Evolutionary conservation across 1,140 invertebrate genomes (phyloP), one percentile per base, ranked within the genome.

Genomic region (Drosophila kikkawai): DNA sequence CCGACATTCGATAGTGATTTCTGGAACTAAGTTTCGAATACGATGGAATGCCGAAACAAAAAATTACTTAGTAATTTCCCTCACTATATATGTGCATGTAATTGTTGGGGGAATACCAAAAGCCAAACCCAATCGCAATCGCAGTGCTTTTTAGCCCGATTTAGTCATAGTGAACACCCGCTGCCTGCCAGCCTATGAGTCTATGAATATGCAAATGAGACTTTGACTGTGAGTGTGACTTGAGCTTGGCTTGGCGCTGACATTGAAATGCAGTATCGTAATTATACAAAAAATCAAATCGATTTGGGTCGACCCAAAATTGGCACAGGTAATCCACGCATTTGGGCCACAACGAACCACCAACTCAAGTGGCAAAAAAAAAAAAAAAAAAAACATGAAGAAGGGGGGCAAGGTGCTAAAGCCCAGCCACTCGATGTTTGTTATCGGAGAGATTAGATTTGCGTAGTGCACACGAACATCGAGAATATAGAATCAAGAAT

Each of bases 391-490:
- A n/a, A 41, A 41, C 2, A 19, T 9, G 11, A 1, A 0, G 13
- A 55, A 37, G 17, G 53, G n/a, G 41, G 37, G 29, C 42, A 41
- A 44, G 55, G 53, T 39, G n/a, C 44, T 61, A 17, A 56, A 2
- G 26, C 19, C 36, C 13, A 56, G 8, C 45, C 56, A 77, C 73
- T 77, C 36, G 19, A 66, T 19, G 45, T 8, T 7, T n/a, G 37
- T 67, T 61, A 76, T 77, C 74, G 26, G 1, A 11, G 11, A 42
- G 75, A 77, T 77, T 77, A 77, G 75, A 76, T 67, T 73, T 41
- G 70, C 17, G 13, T 17, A 8, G 17, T 65, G 45, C 45, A 65
- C 53, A 69, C 51, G 64, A 41, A 32, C 26, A 29, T 17, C 26
- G 17, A 44, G 51, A 34, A 34, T 17, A 2, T 3, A 32, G 64